Base-by-base conservation (phyloP, 2,797 vertebrate species). In the Petrocephalus schoutedeni region DNA sequence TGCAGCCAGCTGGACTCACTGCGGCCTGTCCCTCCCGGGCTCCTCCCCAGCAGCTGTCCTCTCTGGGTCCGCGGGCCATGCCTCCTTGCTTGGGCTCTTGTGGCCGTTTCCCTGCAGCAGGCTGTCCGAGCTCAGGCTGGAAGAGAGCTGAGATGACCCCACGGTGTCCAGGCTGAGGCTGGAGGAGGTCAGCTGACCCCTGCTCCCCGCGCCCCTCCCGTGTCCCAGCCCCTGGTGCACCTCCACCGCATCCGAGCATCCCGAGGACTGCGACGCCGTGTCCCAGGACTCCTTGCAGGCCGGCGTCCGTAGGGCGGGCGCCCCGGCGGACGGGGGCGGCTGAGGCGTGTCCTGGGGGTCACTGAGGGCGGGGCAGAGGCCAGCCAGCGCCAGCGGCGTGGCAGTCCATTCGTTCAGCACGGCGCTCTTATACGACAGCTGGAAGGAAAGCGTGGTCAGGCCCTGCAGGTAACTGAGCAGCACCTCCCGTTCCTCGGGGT, bases 381-480 rank as follows among this genome's bases (percentile, higher is more conserved):
- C 98, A 0, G 98, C 97, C 0, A 99, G 95, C n/a, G 95, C 96
- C 91, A 99, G 91, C 0, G 98, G 98, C 0, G 98, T 99, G 86
- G 97, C 89, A 0, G 98, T 99, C 98, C 98, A 99, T 85, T 98
- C 96, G 0, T 99, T 99, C 67, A 99, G 93, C 88, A 99, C 95
- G 0, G 98, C 96, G 0, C 98, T 99, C 91, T 99, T 99, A 91
- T 99, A 98, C 5, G 98, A 99, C 2, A 99, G 96, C 90, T 94
- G 93, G 1, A 99, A 99, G 1, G 96, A 95, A 53, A 99, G 94
- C 0, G 98, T 98, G 0, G 96, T 94, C 1, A 99, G 93, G 14
- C 98, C 98, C 92, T 99, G 98, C 91, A 99, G 93, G 92, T 98
- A 98, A 93, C 97, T 98, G 87, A 99, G 96, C 87, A 99, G 96